Percentiles rank a stretch among this genome's conserved stretches.
These are phyloP conservation scores for Zophobas morio DNA, from an alignment of 1,140 invertebrate species.

Conservation along the genomic window DNA sequence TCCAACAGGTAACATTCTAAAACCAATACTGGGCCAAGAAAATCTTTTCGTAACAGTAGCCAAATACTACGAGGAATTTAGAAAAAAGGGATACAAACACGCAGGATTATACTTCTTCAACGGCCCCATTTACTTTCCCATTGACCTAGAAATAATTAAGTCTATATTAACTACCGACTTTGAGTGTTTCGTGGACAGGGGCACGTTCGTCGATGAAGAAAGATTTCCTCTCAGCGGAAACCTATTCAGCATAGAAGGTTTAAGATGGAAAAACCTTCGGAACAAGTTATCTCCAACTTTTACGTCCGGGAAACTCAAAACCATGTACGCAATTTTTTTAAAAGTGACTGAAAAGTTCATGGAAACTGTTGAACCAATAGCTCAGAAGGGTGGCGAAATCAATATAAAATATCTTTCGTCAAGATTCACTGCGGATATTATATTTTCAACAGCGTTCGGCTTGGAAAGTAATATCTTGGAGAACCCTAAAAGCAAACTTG, in stretches of 20 bases:
- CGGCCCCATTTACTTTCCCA: constrained; percentile 55
- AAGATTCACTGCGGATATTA: constrained; percentile 24
- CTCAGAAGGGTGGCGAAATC: not conserved
- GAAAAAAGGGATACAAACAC: constrained; percentile 55
- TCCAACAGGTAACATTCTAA: constrained; percentile 48
- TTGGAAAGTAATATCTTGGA: constrained; percentile 65
- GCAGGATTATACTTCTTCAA: constrained; percentile 53
- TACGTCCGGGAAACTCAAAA: constrained; percentile 70
- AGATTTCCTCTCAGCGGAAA: constrained; percentile 68
- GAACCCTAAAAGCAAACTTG: constrained; percentile 5
- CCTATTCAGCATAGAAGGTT: constrained; percentile 67
- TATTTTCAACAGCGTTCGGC: constrained; percentile 67
- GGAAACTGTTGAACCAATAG: constrained; percentile 63
- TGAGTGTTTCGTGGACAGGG: constrained; percentile 68
- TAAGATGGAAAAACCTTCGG: constrained; percentile 69
- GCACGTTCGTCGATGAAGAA: constrained; percentile 66
- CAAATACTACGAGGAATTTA: constrained; percentile 61
- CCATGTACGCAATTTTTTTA: constrained; percentile 64
- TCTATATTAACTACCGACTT: constrained; percentile 69
- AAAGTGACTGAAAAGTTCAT: constrained; percentile 62
- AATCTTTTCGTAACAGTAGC: constrained; percentile 32
- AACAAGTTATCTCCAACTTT: constrained; percentile 70
- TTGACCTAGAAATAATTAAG: constrained; percentile 70
- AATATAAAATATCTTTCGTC: constrained; percentile 1
- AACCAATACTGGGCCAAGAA: constrained; percentile 4